Base-by-base conservation (phyloP, 2,797 vertebrate species). In the Eidolon dupreanum region DNA sequence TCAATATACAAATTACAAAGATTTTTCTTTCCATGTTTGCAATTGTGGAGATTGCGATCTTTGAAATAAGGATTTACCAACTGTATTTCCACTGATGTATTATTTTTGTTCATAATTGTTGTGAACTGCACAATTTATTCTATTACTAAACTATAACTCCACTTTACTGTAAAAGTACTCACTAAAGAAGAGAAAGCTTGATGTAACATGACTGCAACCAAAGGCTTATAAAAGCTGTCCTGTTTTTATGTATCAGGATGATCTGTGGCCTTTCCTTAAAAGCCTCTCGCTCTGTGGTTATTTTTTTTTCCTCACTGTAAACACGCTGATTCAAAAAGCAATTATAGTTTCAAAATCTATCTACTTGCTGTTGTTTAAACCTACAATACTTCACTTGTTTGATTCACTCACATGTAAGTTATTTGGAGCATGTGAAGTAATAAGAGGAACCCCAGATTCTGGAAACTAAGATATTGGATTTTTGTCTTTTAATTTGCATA, bases 401-500 rank as follows among this genome's bases (percentile, higher is more conserved):
- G 49, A 51, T 38, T 71, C 55, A 28, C 46, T 71, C 15, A 2
- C 26, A 12, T 41, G 8, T 24, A 81, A n/a, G 20, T 68, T 81
- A 41, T 16, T 90, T 1, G 19, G 33, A 46, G 51, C 20, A 1
- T 11, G n/a, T 78, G 66, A 22, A 65, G 19, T 8, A 9, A 28
- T 38, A 16, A 26, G 33, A 92, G 59, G n/a, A 63, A 55, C 13
- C 16, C 43, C 19, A 28, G 28, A 59, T 31, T 53, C 53, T 70
- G 5, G 61, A 17, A 93, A 88, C 85, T 20, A 79, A 53, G 16
- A 81, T 7, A 1, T 6, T 53, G 36, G 63, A 74, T 63, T 70
- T 86, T 73, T 84, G 78, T 68, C 55, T 91, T 95, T 92, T 94
- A 65, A 95, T 95, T 95, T 93, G 2, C 10, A 12, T 86, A 8